Evolutionary conservation across 2,797 vertebrate genomes (phyloP).

Genomic region (Anomalospiza imberbis): DNA sequence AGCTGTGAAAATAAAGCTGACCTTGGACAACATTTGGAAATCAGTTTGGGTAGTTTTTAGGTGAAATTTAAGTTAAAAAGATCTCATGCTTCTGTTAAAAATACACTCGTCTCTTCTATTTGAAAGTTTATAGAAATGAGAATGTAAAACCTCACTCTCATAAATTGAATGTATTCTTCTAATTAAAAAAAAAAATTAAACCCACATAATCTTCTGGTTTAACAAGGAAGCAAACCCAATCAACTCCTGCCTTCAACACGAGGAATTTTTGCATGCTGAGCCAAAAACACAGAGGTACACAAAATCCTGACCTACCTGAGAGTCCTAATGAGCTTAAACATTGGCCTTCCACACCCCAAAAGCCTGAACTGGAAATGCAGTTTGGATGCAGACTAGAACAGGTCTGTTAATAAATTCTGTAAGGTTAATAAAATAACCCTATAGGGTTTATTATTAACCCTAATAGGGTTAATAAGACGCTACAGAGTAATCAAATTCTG

Average conservation of each 20-base stretch:
- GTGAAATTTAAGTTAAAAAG: neutral
- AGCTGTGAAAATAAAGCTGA: conserved; percentile 54
- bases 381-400: neutral
- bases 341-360: neutral
- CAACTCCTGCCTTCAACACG: neutral
- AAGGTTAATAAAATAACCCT: neutral
- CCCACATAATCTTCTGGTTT: neutral
- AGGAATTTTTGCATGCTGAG: neutral
- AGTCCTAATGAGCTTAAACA: neutral
- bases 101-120: neutral
- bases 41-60: neutral
- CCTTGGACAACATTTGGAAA: conserved; percentile 27
- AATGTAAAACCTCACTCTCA: neutral
- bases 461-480: neutral
- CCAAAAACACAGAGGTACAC: conserved; percentile 26
- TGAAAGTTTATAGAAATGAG: neutral
- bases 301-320: conserved; percentile 30
- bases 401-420: neutral
- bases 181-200: neutral
- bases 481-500: neutral
- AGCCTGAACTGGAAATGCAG: neutral
- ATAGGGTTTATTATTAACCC: neutral
- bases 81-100: neutral
- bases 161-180: neutral
- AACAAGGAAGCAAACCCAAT: neutral